Evolutionary conservation across 2,113 vertebrate species (phyloP), one percentile per base, ranked within the genome.

Genomic region (Raja brachyura): DNA sequence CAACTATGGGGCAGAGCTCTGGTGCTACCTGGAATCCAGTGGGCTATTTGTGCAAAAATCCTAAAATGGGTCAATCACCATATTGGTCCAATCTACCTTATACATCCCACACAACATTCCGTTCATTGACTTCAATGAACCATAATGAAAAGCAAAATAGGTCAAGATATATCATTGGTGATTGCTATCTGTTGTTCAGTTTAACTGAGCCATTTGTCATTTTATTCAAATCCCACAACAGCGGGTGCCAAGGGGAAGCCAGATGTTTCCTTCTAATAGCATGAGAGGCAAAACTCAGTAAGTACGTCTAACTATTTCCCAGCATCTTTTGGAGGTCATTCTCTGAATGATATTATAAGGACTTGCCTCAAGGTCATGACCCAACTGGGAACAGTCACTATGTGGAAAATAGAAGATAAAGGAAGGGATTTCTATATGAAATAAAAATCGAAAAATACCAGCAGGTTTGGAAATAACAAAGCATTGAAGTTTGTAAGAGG

Each of bases 241-340:
- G 25, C 4, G 81, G 54, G 81, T 59, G 81, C 54, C 54, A 28
- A 85, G 81, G 54, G 81, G 81, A 85, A 61, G 48, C 8, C 79
- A 83, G 81, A 85, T 85, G 81, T 85, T 85, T 85, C 81, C 81
- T 61, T 25, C 9, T 28, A 59, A 85, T 54, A 85, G 81, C 81
- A 59, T 28, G 9, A 59, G 25, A 61, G 10, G 10, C 48, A 85
- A 48, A 61, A 85, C 11, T 59, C 11, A 59, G 22, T 61, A 48
- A 56, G 54, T 56, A 22, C 28, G 10, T 54, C 13, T 61, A 25
- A 28, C 79, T 79, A 33, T 48, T 79, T 79, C 18, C 77, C n/a
- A 25, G 25, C 9, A 28, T 22, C 54, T 83, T 83, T 54, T 59
- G 79, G 79, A 56, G 79, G 9, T 83, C 54, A 59, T 39, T 56